Evolutionary conservation across 2,888 invertebrate species (phyloP).

Genomic region (Volucella zonaria): DNA sequence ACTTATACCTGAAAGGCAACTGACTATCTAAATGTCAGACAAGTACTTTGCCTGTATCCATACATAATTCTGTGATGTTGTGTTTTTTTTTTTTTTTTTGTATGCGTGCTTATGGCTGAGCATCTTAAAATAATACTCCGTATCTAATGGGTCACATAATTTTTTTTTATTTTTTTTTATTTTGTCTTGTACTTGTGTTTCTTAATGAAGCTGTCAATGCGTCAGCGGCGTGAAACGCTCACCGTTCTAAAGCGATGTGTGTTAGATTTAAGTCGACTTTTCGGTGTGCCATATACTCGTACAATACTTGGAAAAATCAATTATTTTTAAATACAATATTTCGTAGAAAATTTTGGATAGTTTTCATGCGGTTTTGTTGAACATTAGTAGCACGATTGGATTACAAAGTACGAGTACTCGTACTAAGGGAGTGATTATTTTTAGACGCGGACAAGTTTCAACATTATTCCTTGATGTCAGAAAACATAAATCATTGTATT

Average conservation of each 20-base stretch:
- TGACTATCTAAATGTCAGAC: too few relatives aligned
- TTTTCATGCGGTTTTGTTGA: slow-evolving; percentile 16
- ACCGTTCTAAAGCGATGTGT: slow-evolving; percentile 10
- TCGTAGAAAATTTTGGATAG: neutral
- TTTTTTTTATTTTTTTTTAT: slow-evolving; percentile 18
- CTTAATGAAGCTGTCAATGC: slow-evolving; percentile 58
- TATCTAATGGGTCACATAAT: slow-evolving; percentile 7
- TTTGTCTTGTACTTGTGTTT: neutral
- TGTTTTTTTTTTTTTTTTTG: neutral
- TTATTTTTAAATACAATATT: slow-evolving; percentile 16
- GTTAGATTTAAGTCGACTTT: neutral
- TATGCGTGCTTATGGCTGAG: slow-evolving; percentile 28
- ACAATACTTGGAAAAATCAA: slow-evolving; percentile 8
- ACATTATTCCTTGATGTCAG: neutral
- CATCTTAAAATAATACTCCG: slow-evolving; percentile 42
- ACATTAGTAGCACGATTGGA: slow-evolving; percentile 12
- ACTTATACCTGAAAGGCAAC: too few relatives aligned
- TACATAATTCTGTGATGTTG: neutral
- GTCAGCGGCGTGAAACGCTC: slow-evolving; percentile 48
- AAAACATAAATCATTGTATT: too few relatives aligned
- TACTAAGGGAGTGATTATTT: neutral
- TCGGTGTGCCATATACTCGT: neutral
- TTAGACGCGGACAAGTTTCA: neutral
- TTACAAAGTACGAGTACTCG: slow-evolving; percentile 14
- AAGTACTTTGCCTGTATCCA: neutral